Conservation (phyloP, 2,113 vertebrate species). For the Tapirus terrestris region DNA sequence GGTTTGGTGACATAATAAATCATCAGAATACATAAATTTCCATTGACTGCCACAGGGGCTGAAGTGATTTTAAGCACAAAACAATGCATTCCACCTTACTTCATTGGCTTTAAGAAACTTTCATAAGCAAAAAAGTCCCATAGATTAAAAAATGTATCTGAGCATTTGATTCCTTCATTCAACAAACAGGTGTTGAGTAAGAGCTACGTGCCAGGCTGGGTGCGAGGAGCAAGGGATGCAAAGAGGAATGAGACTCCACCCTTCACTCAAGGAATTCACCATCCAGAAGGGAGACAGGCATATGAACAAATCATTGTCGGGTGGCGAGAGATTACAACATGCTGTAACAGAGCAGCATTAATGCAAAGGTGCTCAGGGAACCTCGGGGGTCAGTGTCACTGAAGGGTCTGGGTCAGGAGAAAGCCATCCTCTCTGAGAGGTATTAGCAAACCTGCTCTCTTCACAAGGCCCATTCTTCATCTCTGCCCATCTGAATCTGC, state of each 20-base stretch:
- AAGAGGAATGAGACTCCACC: not conserved
- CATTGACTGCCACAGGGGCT: not conserved
- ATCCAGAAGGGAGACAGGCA: not conserved
- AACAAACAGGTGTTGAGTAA: not conserved
- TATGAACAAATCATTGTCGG: not conserved
- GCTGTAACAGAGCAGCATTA: too few species aligned
- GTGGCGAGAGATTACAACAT: not conserved
- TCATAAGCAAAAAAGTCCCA: not conserved
- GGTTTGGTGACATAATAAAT: not conserved
- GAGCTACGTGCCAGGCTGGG: not conserved
- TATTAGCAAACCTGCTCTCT: not conserved
- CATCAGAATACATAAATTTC: slow-evolving; percentile 11
- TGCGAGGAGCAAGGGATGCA: not conserved
- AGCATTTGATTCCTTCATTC: slow-evolving; percentile 15
- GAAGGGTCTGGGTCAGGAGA: not conserved
- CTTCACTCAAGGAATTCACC: not conserved
- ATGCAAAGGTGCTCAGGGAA: not conserved
- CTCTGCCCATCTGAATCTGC: not conserved
- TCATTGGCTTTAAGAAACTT: slow-evolving; percentile 4
- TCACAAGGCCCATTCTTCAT: not conserved
- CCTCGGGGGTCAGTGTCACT: not conserved
- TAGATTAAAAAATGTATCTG: not conserved
- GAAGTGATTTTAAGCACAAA: not conserved
- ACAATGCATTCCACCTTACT: not conserved
- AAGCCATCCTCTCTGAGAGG: not conserved